Percentiles rank a stretch among this genome's conserved stretches.
phyloP scores from a whole-genome alignment of 2,113 vertebrate species.

The Pampusana beccarii region DNA sequence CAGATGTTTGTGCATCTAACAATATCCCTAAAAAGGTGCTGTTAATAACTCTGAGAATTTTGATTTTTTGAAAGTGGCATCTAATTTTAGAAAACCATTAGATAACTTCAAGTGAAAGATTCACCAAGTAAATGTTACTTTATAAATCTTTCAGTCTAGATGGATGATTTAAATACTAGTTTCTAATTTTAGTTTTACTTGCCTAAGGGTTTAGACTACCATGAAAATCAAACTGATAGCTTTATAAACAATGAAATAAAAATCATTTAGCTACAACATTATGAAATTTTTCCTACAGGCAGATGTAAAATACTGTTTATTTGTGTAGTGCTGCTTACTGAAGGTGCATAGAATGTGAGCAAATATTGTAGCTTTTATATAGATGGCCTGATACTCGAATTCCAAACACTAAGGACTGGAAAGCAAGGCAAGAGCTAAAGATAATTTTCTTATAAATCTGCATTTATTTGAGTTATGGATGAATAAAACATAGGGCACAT shows the following conservation, averaged over 20 bases:
- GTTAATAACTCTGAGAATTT: not conserved
- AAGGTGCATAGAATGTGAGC: not conserved
- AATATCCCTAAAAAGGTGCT: not conserved
- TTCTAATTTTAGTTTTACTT: conserved; percentile 7
- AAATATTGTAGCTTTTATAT: not conserved
- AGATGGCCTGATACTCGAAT: conserved; percentile 1
- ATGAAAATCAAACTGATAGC: not conserved
- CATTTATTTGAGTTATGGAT: conserved; percentile 30
- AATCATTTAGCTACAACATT: not conserved
- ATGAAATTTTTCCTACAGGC: not conserved
- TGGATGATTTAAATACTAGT: not conserved
- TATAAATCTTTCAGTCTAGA: not conserved
- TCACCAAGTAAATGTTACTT: not conserved
- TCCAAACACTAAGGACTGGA: not conserved
- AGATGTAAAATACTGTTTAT: not conserved
- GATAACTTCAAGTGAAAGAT: conserved; percentile 12
- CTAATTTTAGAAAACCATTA: conserved; percentile 55
- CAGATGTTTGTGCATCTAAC: conserved; percentile 24
- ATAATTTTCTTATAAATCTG: not conserved
- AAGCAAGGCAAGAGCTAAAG: not conserved
- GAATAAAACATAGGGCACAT: conserved; percentile 47
- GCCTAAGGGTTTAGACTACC: not conserved
- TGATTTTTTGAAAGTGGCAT: conserved; percentile 12
- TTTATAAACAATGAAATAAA: not conserved
- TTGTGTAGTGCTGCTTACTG: not conserved